Percentiles rank a stretch among this genome's conserved stretches.
phyloP scores from a whole-genome alignment of 2,797 vertebrate species.

The Bovichtus diacanthus region DNA sequence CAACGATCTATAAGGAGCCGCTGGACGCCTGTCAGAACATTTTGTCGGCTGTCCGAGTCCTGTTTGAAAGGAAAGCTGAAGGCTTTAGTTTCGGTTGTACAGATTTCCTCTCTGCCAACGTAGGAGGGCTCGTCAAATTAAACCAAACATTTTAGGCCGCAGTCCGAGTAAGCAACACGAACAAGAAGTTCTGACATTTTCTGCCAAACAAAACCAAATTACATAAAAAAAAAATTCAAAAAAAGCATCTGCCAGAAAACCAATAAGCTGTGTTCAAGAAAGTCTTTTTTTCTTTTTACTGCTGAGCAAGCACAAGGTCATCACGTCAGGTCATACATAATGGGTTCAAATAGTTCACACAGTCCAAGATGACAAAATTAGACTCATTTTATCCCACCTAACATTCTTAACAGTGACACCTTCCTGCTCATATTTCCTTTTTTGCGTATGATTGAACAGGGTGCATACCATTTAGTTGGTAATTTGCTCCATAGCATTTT shows the following conservation, averaged over 20 bases:
- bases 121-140: constrained; percentile 56
- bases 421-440: neutral
- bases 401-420: neutral
- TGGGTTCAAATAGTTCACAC: constrained; percentile 10
- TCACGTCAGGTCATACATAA: neutral
- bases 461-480: neutral
- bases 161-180: constrained; percentile 70
- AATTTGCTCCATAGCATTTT: neutral
- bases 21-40: constrained; percentile 44
- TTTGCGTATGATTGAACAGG: neutral
- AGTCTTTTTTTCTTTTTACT: constrained; percentile 3
- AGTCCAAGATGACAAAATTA: neutral
- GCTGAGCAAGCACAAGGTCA: constrained; percentile 33
- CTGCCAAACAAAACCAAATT: constrained; percentile 62
- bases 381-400: neutral
- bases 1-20: constrained; percentile 54
- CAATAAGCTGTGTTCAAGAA: constrained; percentile 14
- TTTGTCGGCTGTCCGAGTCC: constrained; percentile 34
- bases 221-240: too few species aligned
- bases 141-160: constrained; percentile 76
- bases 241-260: constrained; percentile 39
- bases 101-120: constrained; percentile 53
- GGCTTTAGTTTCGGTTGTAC: constrained; percentile 50
- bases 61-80: constrained; percentile 52
- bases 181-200: constrained; percentile 67